Conservation (phyloP, 1,140 invertebrate species). For the Rhagoletis pomonella region DNA sequence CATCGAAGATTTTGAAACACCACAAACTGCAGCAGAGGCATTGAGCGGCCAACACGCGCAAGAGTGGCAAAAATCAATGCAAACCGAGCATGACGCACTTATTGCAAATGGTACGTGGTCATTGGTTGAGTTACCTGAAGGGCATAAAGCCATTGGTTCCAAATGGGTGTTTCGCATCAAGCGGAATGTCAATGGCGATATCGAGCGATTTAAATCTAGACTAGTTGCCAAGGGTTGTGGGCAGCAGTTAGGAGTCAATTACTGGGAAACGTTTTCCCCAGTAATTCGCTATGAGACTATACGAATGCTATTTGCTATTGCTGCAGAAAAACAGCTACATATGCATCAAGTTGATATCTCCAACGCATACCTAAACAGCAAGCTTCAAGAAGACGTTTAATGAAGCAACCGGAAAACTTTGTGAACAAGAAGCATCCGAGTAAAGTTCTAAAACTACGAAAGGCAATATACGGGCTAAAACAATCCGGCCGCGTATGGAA, state of each 20-base stretch:
- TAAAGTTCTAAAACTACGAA: constrained; percentile 65
- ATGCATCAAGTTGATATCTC: constrained; percentile 55
- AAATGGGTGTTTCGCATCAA: constrained; percentile 63
- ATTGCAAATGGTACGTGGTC: constrained; percentile 53
- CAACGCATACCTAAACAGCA: constrained; percentile 54
- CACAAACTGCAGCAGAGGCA: background rate
- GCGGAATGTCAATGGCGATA: constrained; percentile 56
- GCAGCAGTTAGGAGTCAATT: constrained; percentile 67
- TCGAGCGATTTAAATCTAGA: constrained; percentile 68
- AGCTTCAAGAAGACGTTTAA: constrained; percentile 53
- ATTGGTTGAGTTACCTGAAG: constrained; percentile 52
- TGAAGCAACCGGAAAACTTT: constrained; percentile 53
- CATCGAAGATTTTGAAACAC: background rate
- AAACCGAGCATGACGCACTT: no score
- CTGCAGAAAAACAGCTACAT: constrained; percentile 40
- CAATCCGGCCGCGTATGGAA: constrained; percentile 64
- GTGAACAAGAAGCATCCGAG: background rate
- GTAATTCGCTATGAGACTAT: constrained; percentile 65
- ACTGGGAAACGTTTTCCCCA: constrained; percentile 70
- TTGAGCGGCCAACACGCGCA: background rate
- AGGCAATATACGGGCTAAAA: constrained; percentile 67
- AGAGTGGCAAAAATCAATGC: background rate
- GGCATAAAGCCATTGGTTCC: constrained; percentile 50
- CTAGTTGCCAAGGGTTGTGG: constrained; percentile 69
- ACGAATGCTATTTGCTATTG: constrained; percentile 62